Base-by-base conservation (phyloP, 2,888 invertebrate species). In the Myopa tessellatipennis region DNA sequence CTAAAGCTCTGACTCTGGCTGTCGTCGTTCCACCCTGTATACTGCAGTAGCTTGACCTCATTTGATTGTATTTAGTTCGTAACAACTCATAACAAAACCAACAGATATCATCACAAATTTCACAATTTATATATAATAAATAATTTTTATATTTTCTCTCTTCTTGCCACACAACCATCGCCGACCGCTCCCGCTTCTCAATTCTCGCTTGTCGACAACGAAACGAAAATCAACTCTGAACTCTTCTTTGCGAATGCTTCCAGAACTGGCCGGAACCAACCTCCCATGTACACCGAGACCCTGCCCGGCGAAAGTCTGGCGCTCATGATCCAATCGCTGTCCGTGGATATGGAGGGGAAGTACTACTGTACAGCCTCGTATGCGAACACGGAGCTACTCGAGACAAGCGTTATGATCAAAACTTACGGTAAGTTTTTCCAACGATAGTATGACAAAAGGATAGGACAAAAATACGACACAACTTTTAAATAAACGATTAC, bases 311-410 rank as follows among this genome's bases (percentile, higher is more conserved):
- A 93, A 85, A 92, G 92, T 81, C 90, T 94, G 82, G 92, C 93
- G 77, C 91, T 96, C 79, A 93, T 95, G 88, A 95, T 96, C 87
- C 92, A 93, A 72, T 92, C 93, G 58, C 91, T 96, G 83, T 92
- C 92, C 61, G 93, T 94, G 81, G 92, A 93, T 77, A 94, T 96
- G 91, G 94, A 93, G 58, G 96, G 96, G 78, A 92, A 90, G 83
- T 97, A 96, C 90, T 94, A 93, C 79, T 97, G 97, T 86, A 91
- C 92, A 45, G 95, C 95, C n/a, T 93, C 91, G 79, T 96, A 96
- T 89, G 94, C 95, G 79, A 91, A 90, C 83, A 93, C 93, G 77
- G 91, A 93, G 85, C 90, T 91, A 52, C 89, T 96, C 74, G 91
- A 90, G 82, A 92, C 92, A 77, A 92, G 92, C 79, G 94, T 95